A percentile compares a stretch with the other conserved stretches of the same genome.
These are phyloP conservation scores for Hermatobates lingyangjiaoensis DNA, from an alignment of 1,140 invertebrate genomes.

Conservation along the genomic window DNA sequence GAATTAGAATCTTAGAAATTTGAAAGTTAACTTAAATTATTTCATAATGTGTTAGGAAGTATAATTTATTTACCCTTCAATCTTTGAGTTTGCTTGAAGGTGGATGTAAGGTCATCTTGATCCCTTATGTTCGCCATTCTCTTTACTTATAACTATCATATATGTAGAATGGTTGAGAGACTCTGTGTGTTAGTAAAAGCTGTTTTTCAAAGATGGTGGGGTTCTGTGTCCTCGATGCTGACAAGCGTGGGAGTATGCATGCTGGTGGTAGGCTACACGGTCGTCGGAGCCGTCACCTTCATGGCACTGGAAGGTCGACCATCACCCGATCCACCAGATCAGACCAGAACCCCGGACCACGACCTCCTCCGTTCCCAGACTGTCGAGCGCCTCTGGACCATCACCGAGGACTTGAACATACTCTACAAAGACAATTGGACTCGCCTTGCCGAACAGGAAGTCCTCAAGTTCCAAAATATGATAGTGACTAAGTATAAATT, in stretches of 20 bases:
- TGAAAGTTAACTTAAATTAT: no score
- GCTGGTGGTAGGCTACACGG: conserved; percentile 72
- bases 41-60: no score
- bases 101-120: no score
- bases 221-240: conserved; percentile 14
- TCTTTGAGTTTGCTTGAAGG: no score
- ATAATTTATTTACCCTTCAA: no score
- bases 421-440: conserved; percentile 92
- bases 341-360: conserved; percentile 5
- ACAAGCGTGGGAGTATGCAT: conserved; percentile 46
- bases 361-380: conserved; percentile 31
- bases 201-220: conserved; percentile 9
- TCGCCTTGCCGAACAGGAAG: conserved; percentile 55
- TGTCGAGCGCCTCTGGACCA: conserved; percentile 73
- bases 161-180: no score
- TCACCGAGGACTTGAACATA: conserved; percentile 84
- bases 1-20: no score
- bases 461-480: conserved; percentile 63
- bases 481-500: conserved; percentile 25
- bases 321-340: conserved; percentile 14
- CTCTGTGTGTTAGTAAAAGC: no score
- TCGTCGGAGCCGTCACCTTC: conserved; percentile 81
- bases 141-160: no score
- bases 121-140: no score
- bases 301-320: conserved; percentile 56